phyloP scores from a whole-genome alignment of 2,888 invertebrate species.

The Diaprepes abbreviatus region DNA sequence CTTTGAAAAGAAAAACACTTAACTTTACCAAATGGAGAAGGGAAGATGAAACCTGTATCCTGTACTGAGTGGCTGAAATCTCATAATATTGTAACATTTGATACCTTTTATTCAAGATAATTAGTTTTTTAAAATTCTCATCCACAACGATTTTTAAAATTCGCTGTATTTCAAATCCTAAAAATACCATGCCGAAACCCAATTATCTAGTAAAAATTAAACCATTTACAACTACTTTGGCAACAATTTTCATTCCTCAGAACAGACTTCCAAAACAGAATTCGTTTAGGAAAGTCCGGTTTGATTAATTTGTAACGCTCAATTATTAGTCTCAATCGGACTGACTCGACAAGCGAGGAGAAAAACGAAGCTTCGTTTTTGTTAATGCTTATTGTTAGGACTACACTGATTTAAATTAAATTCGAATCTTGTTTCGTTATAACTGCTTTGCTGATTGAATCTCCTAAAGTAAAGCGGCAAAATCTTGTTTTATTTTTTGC shows the following conservation, averaged over 20 bases:
- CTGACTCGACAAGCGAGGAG: slow-evolving; percentile 11
- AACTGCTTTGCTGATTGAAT: slow-evolving; percentile 16
- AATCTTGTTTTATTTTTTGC: slow-evolving; percentile 15
- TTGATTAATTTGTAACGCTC: slow-evolving; percentile 36
- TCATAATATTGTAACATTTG: no score
- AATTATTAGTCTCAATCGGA: slow-evolving; percentile 31
- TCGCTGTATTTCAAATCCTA: no score
- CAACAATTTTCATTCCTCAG: slow-evolving; percentile 18
- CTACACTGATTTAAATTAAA: slow-evolving; percentile 12
- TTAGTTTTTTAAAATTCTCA: no score
- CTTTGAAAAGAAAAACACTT: no score
- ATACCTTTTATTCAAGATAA: no score
- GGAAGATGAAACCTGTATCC: no score
- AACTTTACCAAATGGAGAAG: no score
- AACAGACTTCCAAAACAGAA: slow-evolving; percentile 19
- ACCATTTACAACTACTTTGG: slow-evolving; percentile 16
- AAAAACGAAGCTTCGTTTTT: slow-evolving; percentile 17
- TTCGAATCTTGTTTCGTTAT: slow-evolving; percentile 16
- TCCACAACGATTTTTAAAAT: no score
- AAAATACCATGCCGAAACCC: background rate
- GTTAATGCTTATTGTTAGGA: slow-evolving; percentile 19
- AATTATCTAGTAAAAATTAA: background rate
- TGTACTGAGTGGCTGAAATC: no score
- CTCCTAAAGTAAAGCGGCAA: slow-evolving; percentile 16
- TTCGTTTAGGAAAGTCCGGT: slow-evolving; percentile 17